These are phyloP conservation scores for Cyanistes caeruleus DNA, from an alignment of 2,113 vertebrate genomes.

Conservation along the genomic window DNA sequence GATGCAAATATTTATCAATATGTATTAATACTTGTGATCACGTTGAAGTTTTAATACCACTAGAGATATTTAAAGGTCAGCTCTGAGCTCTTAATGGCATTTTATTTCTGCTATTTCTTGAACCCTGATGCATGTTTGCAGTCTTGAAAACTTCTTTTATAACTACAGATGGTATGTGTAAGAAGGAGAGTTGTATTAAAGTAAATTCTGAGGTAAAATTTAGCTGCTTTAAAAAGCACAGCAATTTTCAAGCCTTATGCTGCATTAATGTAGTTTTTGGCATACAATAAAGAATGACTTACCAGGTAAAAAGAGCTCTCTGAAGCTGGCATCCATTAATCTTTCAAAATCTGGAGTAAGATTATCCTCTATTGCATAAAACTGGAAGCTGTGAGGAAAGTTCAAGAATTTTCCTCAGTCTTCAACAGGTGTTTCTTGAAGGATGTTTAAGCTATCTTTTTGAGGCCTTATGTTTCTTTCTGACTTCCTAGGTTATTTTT, in stretches of 20 bases:
- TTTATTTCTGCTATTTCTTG: not conserved
- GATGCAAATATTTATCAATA: not conserved
- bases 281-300: slow-evolving; percentile 38
- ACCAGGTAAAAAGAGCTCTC: slow-evolving; percentile 52
- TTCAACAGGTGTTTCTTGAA: slow-evolving; percentile 27
- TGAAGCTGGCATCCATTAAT: slow-evolving; percentile 49
- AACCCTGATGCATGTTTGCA: not conserved
- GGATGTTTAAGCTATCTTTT: not conserved
- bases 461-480: not conserved
- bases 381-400: slow-evolving; percentile 67
- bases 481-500: not conserved
- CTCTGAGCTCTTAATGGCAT: not conserved
- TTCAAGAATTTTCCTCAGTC: slow-evolving; percentile 62
- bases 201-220: not conserved
- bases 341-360: slow-evolving; percentile 54
- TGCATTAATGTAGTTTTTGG: not conserved
- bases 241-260: not conserved
- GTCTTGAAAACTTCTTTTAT: not conserved
- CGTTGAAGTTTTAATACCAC: not conserved
- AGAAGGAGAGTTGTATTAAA: not conserved
- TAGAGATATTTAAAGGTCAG: not conserved
- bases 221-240: not conserved
- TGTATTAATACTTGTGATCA: not conserved
- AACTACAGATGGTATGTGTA: rapidly evolving
- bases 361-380: slow-evolving; percentile 55